Evolutionary conservation across 2,888 invertebrate genomes (phyloP), one percentile per base, ranked within the genome.

Genomic region (Cyclophora punctaria): DNA sequence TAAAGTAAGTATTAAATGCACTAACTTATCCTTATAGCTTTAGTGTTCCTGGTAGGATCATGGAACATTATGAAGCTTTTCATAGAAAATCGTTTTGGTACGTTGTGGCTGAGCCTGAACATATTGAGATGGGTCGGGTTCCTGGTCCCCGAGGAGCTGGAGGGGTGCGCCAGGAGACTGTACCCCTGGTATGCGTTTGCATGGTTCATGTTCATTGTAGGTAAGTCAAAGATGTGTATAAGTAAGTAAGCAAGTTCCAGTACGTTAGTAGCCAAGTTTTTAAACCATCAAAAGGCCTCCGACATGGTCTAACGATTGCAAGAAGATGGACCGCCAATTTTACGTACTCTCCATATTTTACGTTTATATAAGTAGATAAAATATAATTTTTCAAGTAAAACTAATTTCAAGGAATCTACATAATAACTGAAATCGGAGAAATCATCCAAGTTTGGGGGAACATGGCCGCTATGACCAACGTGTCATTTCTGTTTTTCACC

Each of bases 361-460:
- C 41, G 41, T 7, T 41, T 5, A 3, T 20, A 20, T 1, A n/a
- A n/a, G n/a, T n/a, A 2, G 20, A 20, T 37, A 41, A 3, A 3
- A 6, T 41, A 47, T 4, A 4, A 34, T 41, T 7, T 6, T 7
- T 33, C 6, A 20, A 20, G 20, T 20, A 3, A 44, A 2, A 42
- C 7, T 35, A n/a, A 46, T 20, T 40, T 35, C 53, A 59, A 79
- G 80, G 83, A 7, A 65, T 73, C 5, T 78, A 78, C 48, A 53
- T 82, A 3, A 60, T 80, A 3, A 69, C 79, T 0, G 88, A 90
- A 69, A 59, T 75, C 0, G 75, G 79, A 0, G 80, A 83, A 51
- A 63, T 90, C 46, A 60, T 75, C 42, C 59, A 73, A 51, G 77
- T 83, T 2, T 80, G 84, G 80, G 84, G 83, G 0, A 63, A 83